A percentile compares a stretch with the other conserved stretches of the same genome.
phyloP scores from a whole-genome alignment of 2,888 invertebrate species.

The Drosophila dives region DNA sequence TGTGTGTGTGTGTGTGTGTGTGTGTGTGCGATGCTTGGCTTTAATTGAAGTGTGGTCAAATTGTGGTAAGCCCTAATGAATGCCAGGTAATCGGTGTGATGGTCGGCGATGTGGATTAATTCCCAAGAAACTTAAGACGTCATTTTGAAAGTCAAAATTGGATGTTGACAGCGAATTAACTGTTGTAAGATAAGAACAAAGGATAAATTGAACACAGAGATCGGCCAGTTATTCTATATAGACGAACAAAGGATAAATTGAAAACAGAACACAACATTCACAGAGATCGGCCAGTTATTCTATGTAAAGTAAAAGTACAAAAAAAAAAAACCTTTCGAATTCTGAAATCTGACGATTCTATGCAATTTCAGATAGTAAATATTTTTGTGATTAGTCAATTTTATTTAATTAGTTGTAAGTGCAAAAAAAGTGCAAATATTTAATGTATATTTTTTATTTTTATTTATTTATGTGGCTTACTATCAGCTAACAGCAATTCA shows the following conservation, averaged over 20 bases:
- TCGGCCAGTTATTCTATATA: background rate
- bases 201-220: background rate
- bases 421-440: no score
- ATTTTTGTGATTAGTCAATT: no score
- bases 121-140: constrained; percentile 16
- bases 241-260: background rate
- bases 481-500: background rate
- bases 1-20: constrained; percentile 1
- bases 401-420: no score
- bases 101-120: constrained; percentile 3
- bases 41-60: constrained; percentile 68
- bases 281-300: background rate
- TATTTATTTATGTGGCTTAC: no score
- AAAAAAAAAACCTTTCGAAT: no score
- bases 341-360: no score
- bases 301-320: no score
- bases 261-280: background rate
- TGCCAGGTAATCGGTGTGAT: constrained; percentile 58
- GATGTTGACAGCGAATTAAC: constrained; percentile 11
- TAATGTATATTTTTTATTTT: no score
- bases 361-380: no score
- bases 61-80: constrained; percentile 68
- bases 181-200: background rate
- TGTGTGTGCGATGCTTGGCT: constrained; percentile 26
- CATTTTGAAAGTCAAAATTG: constrained; percentile 17